phyloP scores from a whole-genome alignment of 2,113 vertebrate species.

The Leucopsar rothschildi region DNA sequence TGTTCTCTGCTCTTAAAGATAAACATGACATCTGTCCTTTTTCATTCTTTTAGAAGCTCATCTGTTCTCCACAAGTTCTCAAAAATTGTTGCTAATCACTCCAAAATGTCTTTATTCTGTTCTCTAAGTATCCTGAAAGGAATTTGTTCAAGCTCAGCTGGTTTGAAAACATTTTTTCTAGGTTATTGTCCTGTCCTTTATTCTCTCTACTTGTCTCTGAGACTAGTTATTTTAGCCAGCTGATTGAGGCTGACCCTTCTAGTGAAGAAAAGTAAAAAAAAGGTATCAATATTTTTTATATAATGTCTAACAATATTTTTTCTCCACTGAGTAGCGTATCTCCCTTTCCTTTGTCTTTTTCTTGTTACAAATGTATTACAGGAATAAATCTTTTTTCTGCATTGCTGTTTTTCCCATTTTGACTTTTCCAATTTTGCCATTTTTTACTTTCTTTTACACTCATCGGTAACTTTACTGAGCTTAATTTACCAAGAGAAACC shows the following conservation, averaged over 20 bases:
- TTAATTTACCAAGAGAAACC: neutral
- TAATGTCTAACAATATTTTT: neutral
- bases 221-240: neutral
- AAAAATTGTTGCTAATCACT: neutral
- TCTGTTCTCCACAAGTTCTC: constrained; percentile 3
- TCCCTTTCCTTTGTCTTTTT: neutral
- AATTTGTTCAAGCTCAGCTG: neutral
- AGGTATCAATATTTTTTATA: neutral
- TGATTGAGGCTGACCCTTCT: neutral
- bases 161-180: neutral
- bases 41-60: constrained; percentile 9
- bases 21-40: neutral
- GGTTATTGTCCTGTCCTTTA: neutral
- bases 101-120: neutral
- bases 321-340: neutral
- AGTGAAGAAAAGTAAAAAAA: neutral
- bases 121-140: neutral
- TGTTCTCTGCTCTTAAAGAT: neutral
- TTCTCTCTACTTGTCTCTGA: neutral
- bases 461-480: neutral
- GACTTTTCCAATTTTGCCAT: neutral
- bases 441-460: neutral
- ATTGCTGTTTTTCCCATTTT: neutral
- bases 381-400: neutral
- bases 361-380: neutral